These are phyloP conservation scores for Sphaeramia orbicularis DNA, from an alignment of 2,797 vertebrate species.

Conservation along the genomic window DNA sequence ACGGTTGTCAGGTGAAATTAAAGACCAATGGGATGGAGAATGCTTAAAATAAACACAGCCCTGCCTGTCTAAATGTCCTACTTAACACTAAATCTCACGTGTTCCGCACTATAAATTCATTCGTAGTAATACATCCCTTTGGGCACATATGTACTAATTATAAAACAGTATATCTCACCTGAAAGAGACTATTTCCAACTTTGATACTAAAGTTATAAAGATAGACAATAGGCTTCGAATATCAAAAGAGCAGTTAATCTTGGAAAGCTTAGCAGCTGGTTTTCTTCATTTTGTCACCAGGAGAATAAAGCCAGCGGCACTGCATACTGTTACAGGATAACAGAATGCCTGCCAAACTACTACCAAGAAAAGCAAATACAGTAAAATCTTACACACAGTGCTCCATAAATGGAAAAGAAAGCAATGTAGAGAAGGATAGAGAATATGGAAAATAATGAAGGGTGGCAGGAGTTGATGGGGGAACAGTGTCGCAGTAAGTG, in stretches of 20 bases:
- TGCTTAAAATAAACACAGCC: constrained; percentile 78
- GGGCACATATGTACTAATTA: not conserved
- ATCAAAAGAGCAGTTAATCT: constrained; percentile 2
- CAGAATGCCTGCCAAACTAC: not conserved
- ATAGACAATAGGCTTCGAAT: constrained; percentile 1
- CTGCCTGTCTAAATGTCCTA: constrained; percentile 58
- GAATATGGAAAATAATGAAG: no score
- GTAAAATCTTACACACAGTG: not conserved
- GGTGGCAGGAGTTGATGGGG: no score
- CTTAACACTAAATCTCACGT: constrained; percentile 58
- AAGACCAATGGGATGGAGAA: constrained; percentile 59
- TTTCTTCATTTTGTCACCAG: constrained; percentile 37
- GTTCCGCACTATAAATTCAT: constrained; percentile 34
- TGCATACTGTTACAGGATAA: not conserved
- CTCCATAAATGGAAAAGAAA: constrained; percentile 3
- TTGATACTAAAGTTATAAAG: constrained; percentile 3
- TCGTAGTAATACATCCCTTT: constrained; percentile 15
- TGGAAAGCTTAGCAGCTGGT: constrained; percentile 32
- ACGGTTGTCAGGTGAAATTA: constrained; percentile 74
- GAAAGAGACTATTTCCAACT: not conserved
- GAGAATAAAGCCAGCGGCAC: not conserved
- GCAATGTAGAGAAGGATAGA: not conserved
- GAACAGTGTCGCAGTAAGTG: no score
- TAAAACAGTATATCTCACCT: not conserved
- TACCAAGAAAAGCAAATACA: not conserved